Percentiles rank a stretch among this genome's conserved stretches.
These are phyloP conservation scores for Agonum fuliginosum DNA, from an alignment of 2,888 invertebrate genomes.

Conservation along the genomic window DNA sequence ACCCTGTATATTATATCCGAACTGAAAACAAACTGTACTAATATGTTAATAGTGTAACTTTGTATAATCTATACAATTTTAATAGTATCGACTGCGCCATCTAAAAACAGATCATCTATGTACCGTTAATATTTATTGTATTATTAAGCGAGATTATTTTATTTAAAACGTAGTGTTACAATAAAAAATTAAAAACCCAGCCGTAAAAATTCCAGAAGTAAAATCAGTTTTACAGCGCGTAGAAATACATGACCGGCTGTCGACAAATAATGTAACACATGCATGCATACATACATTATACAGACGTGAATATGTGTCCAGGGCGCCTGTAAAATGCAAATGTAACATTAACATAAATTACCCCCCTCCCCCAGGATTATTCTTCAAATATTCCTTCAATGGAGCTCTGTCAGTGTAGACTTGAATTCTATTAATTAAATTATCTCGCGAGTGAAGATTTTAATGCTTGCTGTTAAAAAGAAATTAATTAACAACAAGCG, in stretches of 20 bases:
- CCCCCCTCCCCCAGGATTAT: background rate
- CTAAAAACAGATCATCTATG: too few species aligned
- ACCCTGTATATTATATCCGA: too few species aligned
- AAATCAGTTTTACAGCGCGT: background rate
- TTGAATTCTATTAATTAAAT: background rate
- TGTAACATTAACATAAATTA: constrained; percentile 10
- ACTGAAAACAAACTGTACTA: too few species aligned
- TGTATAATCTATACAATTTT: too few species aligned
- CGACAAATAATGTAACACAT: background rate
- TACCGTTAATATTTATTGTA: too few species aligned
- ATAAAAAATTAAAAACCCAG: background rate
- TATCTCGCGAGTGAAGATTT: background rate
- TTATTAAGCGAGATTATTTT: too few species aligned
- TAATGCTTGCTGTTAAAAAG: background rate
- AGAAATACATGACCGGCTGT: background rate
- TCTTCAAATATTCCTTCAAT: background rate
- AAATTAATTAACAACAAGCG: constrained; percentile 33
- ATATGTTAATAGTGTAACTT: too few species aligned
- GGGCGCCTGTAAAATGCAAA: constrained; percentile 4
- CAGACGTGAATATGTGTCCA: background rate
- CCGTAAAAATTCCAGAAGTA: background rate
- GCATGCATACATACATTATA: background rate
- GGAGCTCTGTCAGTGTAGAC: background rate
- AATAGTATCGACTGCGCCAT: too few species aligned
- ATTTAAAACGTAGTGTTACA: too few species aligned